Evolutionary conservation across 1,140 invertebrate species (phyloP), one percentile per base, ranked within the genome.

Genomic region (Propsilocerus akamusi): DNA sequence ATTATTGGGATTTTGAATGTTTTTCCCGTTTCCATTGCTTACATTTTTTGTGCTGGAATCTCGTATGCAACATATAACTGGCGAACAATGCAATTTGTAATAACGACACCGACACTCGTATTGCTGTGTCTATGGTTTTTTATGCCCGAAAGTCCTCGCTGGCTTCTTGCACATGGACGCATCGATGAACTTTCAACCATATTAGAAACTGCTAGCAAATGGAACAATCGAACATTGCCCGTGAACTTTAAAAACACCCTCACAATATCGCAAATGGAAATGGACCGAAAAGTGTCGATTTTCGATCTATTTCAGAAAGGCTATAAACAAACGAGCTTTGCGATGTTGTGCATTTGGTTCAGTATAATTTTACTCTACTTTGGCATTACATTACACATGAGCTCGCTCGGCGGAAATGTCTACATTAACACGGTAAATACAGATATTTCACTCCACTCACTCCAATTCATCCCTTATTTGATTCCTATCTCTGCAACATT

Each of bases 161-260:
- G 86, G 86, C 64, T 90, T 12, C 61, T 89, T 12, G 78, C 81
- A 4, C 74, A 81, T 58, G 82, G 83, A n/a, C 72, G 75, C 55
- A 70, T 72, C 4, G 71, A 80, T 49, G 76, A 83, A 68, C 75
- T 84, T 0, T 71, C 76, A 56, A 59, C 58, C 25, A 75, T 86
- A 49, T 61, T 91, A 47, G 65, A 77, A 58, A 70, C 71, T 55
- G 84, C 83, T 3, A 80, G 83, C 0, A 66, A 64, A 32, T 72
- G 73, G 52, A 82, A 81, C 57, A 69, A 70, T 47, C 69, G 66
- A 47, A 65, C 67, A 28, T 59, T 78, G 28, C 75, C 77, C 3
- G 56, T 63, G 1, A 77, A 79, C 55, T 67, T 78, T 32, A 75
- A 78, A 51, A 81, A 82, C 63, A 64, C 74, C 10, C 53, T 81